Conservation (phyloP, 2,888 invertebrate genomes). For the Scaptodrosophila latifasciaeformis region DNA sequence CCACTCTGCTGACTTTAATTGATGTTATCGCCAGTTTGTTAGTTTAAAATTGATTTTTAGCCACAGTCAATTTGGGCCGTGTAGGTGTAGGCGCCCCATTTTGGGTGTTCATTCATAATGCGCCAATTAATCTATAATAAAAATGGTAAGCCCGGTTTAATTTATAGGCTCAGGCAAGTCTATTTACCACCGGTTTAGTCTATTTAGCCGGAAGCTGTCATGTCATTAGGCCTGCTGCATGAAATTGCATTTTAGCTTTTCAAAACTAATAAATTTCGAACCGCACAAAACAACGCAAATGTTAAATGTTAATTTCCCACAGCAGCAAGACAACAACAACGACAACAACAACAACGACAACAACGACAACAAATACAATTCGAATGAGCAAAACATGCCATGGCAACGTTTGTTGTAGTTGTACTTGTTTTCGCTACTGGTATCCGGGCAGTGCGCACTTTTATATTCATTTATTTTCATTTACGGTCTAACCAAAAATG, state of each 20-base stretch:
- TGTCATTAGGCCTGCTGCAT: conserved; percentile 36
- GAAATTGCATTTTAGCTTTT: conserved; percentile 31
- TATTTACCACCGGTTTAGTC: not conserved
- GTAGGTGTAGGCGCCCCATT: not conserved
- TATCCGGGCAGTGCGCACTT: conserved; percentile 15
- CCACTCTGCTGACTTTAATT: conserved; percentile 15
- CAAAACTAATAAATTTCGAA: conserved; percentile 9
- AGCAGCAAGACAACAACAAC: conserved; percentile 8
- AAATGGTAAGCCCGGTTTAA: too few species aligned
- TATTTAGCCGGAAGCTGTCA: not conserved
- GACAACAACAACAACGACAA: conserved; percentile 4
- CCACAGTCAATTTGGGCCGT: too few species aligned
- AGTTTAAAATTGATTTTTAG: too few species aligned
- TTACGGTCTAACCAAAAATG: conserved; percentile 40
- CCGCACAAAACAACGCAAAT: conserved; percentile 22
- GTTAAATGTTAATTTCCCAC: conserved; percentile 48
- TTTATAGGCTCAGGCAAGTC: too few species aligned
- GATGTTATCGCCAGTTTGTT: conserved; percentile 10
- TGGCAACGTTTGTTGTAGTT: too few species aligned
- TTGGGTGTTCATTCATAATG: not conserved
- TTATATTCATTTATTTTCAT: conserved; percentile 42
- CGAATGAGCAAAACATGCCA: too few species aligned
- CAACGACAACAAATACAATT: not conserved
- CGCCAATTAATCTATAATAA: conserved; percentile 31
- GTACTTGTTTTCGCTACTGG: too few species aligned